Evolutionary conservation across 2,888 invertebrate species (phyloP), one percentile per base, ranked within the genome.

Genomic region (Neocrepidodera transversa): DNA sequence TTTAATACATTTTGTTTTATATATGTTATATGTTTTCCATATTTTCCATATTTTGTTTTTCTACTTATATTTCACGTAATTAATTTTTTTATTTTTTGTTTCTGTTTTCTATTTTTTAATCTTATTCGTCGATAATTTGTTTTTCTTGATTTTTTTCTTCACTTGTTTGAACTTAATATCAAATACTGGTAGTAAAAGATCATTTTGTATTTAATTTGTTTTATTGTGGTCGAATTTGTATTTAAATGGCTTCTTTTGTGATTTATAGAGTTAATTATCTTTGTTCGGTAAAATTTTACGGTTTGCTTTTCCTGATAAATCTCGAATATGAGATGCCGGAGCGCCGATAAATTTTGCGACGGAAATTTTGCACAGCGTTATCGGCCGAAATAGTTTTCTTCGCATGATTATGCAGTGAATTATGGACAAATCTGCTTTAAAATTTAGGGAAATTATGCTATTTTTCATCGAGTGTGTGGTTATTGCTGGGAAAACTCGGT

Each of bases 351-450:
- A 38, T 38, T 38, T 17, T 38, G 7, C 7, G 16, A 14, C 16
- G 17, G 38, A 38, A 38, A 38, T 17, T 38, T 38, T 38, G 38
- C 16, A 16, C 17, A 16, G 38, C 17, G 5, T 38, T 38, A 38
- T 38, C 16, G 38, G 38, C 8, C 8, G 17, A 38, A 38, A 38
- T 38, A 38, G 38, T 38, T 38, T 38, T 38, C 38, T 38, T 38
- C 38, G 38, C 38, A 38, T 38, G 38, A 38, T 38, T 38, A 38
- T 38, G 38, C 7, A 38, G 38, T 38, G 10, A 38, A 17, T 38
- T 38, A 16, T 38, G 38, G 38, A 38, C 7, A 38, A 38, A 38
- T 38, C 7, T 17, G 38, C 17, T 38, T 38, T 6, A 35, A 35
- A 35, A 35, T 35, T 35, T 17, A 3, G 16, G 38, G 17, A 38